Conservation (phyloP, 1,140 invertebrate genomes). For the Zaprionus tsacasi region DNA sequence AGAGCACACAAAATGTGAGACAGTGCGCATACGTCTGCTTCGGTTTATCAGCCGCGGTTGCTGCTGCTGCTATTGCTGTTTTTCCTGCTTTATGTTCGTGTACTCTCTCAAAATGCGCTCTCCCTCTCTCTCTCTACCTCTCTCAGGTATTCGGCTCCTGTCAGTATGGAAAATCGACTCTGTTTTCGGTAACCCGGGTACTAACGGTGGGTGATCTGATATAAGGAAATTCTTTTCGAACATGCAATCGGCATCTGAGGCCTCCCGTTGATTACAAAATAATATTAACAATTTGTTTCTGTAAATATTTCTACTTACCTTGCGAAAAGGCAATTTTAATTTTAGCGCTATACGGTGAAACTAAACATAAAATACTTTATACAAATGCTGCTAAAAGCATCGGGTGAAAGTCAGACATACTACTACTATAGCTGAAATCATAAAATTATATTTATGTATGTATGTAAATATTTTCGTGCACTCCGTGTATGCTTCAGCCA, state of each 20-base stretch:
- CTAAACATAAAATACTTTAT: too few relatives aligned
- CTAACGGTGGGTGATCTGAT: constrained; percentile 31
- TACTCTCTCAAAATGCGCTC: constrained; percentile 6
- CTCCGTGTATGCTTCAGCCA: background rate
- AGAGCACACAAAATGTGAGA: background rate
- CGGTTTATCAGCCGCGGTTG: constrained; percentile 3
- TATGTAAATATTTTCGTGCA: background rate
- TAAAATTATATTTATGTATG: background rate
- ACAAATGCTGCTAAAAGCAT: background rate
- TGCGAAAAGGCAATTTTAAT: too few relatives aligned
- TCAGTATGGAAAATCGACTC: constrained; percentile 25
- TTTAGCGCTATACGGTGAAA: too few relatives aligned
- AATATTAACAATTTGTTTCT: background rate
- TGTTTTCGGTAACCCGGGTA: constrained; percentile 18
- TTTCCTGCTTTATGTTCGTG: constrained; percentile 26
- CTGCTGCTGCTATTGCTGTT: constrained; percentile 1
- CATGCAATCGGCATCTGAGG: constrained; percentile 5
- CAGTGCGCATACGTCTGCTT: constrained; percentile 2
- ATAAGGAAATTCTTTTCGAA: constrained; percentile 18
- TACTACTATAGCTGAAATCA: background rate
- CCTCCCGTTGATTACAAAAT: background rate
- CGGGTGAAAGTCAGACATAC: background rate
- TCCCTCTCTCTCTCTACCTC: background rate
- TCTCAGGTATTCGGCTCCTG: constrained; percentile 30
- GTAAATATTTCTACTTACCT: background rate